Evolutionary conservation across 2,797 vertebrate species (phyloP).

Genomic region (Sebastes aleutianus): DNA sequence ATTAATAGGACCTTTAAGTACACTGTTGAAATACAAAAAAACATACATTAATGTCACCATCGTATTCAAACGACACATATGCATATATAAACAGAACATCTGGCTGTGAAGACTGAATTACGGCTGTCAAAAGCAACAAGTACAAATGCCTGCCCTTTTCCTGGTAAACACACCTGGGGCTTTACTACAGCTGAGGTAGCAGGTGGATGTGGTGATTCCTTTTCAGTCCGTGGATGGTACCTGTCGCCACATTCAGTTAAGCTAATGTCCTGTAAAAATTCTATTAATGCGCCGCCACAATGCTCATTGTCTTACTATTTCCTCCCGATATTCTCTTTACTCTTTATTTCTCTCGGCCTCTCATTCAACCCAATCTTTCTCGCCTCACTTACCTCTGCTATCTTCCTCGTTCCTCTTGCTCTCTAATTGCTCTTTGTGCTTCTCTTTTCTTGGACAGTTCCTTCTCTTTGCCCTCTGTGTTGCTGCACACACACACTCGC

Average conservation of each 20-base stretch:
- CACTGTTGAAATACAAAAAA: neutral
- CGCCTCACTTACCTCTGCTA: neutral
- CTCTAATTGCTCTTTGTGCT: constrained; percentile 36
- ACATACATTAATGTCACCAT: neutral
- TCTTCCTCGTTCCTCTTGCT: constrained; percentile 10
- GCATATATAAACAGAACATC: neutral
- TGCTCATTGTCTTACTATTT: constrained; percentile 36
- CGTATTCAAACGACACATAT: neutral
- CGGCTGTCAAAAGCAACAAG: neutral
- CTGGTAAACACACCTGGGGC: neutral
- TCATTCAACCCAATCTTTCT: constrained; percentile 29
- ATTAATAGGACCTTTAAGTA: neutral
- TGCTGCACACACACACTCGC: neutral
- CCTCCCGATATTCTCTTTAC: constrained; percentile 28
- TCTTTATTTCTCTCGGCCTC: constrained; percentile 29
- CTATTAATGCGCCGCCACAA: constrained; percentile 37
- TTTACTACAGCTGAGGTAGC: neutral
- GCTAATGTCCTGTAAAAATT: constrained; percentile 67
- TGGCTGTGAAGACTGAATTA: neutral
- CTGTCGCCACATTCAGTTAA: constrained; percentile 47
- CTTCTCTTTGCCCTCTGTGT: neutral
- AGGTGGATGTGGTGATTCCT: constrained; percentile 34
- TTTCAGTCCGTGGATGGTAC: constrained; percentile 28
- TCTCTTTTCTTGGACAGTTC: neutral
- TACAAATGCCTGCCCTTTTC: neutral